Conservation (phyloP, 2,113 vertebrate species). For the Smithornis capensis region DNA sequence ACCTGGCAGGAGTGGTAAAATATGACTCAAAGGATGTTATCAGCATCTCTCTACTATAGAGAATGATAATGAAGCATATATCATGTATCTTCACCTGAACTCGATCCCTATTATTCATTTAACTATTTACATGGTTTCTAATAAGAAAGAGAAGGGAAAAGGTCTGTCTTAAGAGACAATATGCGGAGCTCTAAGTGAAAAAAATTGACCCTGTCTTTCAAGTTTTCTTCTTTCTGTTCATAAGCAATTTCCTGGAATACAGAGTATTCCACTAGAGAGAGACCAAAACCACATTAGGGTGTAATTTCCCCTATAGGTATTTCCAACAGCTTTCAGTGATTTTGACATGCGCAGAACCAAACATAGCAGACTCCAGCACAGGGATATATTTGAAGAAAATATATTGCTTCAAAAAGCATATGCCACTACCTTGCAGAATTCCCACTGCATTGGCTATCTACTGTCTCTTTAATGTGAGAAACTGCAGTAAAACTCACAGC, state of each 20-base stretch:
- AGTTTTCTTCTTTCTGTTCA: background rate
- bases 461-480: background rate
- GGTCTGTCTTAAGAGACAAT: background rate
- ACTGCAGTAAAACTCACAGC: background rate
- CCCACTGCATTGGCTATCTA: background rate
- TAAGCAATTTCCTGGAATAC: background rate
- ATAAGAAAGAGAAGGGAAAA: too few species aligned
- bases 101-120: background rate
- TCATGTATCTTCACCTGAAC: background rate
- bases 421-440: background rate
- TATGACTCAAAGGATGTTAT: background rate
- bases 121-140: background rate
- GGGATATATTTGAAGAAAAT: background rate
- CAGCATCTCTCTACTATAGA: background rate
- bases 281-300: background rate
- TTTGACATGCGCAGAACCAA: background rate
- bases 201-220: background rate
- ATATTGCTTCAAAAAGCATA: background rate
- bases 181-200: background rate
- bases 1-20: background rate
- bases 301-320: background rate
- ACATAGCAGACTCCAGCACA: background rate
- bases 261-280: background rate
- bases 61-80: constrained; percentile 3
- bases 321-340: background rate